Conservation (phyloP, 2,113 vertebrate species). For the Oreotrochilus melanogaster region DNA sequence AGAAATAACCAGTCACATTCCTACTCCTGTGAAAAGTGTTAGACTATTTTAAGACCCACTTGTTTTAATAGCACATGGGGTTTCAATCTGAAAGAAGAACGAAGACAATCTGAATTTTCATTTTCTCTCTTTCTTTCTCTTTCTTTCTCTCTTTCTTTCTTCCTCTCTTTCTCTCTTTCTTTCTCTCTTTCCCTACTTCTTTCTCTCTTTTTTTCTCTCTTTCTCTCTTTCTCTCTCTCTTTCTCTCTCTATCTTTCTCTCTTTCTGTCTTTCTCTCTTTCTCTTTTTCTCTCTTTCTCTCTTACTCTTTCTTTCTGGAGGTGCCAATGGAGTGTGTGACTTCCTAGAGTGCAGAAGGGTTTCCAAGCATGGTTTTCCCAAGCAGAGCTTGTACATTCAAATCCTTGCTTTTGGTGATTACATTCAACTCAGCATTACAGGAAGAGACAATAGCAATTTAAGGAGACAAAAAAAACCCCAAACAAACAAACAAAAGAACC, state of each 20-base stretch:
- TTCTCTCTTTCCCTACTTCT: not conserved
- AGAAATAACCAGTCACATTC: not conserved
- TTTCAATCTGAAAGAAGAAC: not conserved
- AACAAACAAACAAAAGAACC: not conserved
- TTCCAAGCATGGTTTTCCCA: not conserved
- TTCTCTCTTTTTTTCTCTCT: too few species aligned
- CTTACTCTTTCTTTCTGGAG: not conserved
- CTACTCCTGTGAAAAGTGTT: not conserved
- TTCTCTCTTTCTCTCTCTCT: not conserved
- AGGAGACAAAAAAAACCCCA: not conserved
- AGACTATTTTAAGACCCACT: slow-evolving; percentile 1
- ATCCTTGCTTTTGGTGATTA: not conserved
- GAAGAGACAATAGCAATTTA: not conserved
- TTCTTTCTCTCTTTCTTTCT: too few species aligned
- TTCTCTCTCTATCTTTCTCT: not conserved
- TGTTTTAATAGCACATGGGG: not conserved
- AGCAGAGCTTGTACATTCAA: not conserved
- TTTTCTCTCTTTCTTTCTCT: not conserved
- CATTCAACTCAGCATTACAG: not conserved
- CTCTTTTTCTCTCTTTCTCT: not conserved
- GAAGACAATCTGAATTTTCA: not conserved
- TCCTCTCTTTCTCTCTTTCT: not conserved
- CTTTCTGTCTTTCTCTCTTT: too few species aligned
- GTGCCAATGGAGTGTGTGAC: accelerated
- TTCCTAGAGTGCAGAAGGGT: not conserved